These are phyloP conservation scores for Battus philenor DNA, from an alignment of 1,140 invertebrate species.

Conservation along the genomic window DNA sequence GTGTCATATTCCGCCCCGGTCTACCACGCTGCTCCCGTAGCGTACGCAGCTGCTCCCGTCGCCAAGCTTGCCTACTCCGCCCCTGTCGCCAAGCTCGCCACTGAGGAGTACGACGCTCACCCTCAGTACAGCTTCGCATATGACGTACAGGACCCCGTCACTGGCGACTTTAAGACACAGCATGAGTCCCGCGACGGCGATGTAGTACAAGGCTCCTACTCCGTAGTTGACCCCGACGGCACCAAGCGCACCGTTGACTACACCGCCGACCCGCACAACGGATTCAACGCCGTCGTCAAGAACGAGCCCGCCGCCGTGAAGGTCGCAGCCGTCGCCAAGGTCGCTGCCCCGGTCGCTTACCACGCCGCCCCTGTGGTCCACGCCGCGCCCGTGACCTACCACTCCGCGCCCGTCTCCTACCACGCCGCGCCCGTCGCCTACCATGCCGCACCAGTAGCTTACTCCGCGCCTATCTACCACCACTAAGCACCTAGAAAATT, in stretches of 20 bases:
- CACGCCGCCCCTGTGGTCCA: slow-evolving; percentile 21
- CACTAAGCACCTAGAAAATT: too few relatives aligned
- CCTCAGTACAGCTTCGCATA: slow-evolving; percentile 80
- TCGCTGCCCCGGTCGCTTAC: slow-evolving; percentile 31
- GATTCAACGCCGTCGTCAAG: slow-evolving; percentile 73
- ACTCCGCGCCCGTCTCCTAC: slow-evolving; percentile 20
- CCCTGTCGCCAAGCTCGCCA: slow-evolving; percentile 16
- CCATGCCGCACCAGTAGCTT: slow-evolving; percentile 26
- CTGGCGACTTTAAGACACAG: slow-evolving; percentile 80
- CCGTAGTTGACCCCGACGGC: slow-evolving; percentile 80
- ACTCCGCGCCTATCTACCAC: slow-evolving; percentile 35
- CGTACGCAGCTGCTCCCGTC: slow-evolving; percentile 18
- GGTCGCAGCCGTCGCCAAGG: slow-evolving; percentile 33
- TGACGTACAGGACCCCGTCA: slow-evolving; percentile 78
- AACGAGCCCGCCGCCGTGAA: slow-evolving; percentile 41
- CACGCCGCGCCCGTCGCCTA: slow-evolving; percentile 8
- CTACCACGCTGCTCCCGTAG: slow-evolving; percentile 19
- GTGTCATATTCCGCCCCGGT: slow-evolving; percentile 23
- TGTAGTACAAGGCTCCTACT: slow-evolving; percentile 78
- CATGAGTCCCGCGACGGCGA: slow-evolving; percentile 79
- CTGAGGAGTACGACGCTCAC: slow-evolving; percentile 63
- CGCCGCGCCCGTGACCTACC: slow-evolving; percentile 18
- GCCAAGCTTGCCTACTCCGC: slow-evolving; percentile 19
- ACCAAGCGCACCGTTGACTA: slow-evolving; percentile 81
- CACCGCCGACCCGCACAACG: slow-evolving; percentile 76